Percentiles rank a stretch among this genome's conserved stretches.
Evolutionary conservation across 2,113 vertebrate genomes (phyloP).

Genomic region (Gracilinanus agilis): DNA sequence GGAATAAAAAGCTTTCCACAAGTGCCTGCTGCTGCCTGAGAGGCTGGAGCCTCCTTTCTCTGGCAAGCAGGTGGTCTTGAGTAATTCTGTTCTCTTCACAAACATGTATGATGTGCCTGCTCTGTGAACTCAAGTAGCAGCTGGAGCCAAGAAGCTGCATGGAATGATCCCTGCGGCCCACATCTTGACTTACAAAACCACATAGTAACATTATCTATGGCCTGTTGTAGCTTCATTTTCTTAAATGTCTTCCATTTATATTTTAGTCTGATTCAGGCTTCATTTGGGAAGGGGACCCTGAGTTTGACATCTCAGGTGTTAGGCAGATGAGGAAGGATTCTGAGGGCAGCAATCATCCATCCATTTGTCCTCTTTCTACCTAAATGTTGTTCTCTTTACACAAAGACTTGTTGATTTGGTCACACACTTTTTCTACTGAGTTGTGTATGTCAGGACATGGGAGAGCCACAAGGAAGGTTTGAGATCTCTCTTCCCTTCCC

Average conservation of each 20-base stretch:
- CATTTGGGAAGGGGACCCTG: background rate
- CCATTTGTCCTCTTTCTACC: background rate
- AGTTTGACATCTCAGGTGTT: background rate
- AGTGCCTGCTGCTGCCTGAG: background rate
- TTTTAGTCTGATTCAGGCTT: background rate
- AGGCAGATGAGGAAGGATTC: background rate
- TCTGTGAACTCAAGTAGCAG: no score
- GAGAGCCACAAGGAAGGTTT: background rate
- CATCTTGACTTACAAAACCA: background rate
- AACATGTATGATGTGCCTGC: background rate
- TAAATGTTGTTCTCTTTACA: background rate
- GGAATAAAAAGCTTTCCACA: background rate
- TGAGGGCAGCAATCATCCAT: background rate
- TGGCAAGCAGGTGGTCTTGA: background rate
- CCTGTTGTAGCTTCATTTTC: background rate
- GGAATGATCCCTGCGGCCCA: background rate
- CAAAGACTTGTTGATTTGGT: background rate
- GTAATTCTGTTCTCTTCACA: background rate
- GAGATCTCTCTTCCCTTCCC: background rate
- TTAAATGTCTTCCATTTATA: background rate
- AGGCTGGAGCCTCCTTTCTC: background rate
- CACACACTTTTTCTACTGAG: background rate
- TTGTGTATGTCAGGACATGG: background rate
- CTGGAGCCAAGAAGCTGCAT: background rate
- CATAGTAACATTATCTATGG: background rate